Conservation (phyloP, 2,797 vertebrate genomes). For the Takifugu rubripes region DNA sequence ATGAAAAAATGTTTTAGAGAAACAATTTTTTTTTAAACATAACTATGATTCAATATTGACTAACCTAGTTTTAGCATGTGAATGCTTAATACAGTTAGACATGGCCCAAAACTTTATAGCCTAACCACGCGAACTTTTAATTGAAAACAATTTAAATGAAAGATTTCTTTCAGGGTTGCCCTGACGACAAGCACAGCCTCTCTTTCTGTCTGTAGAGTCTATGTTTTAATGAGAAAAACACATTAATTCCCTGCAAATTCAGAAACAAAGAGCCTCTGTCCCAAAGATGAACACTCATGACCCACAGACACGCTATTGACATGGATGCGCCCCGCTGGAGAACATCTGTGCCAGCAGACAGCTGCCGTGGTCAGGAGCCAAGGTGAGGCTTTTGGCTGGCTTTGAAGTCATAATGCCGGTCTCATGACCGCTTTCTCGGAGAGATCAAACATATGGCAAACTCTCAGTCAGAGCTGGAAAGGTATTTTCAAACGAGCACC, state of each 20-base stretch:
- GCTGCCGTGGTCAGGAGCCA: conserved; percentile 67
- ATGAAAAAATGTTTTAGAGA: no score
- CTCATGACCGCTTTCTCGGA: conserved; percentile 70
- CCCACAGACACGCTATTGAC: conserved; percentile 54
- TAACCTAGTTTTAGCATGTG: background rate
- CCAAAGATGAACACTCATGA: conserved; percentile 38
- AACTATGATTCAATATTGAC: background rate
- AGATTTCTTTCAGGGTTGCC: conserved; percentile 1
- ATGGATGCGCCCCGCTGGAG: conserved; percentile 51
- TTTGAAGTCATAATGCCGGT: conserved; percentile 73
- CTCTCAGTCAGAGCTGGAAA: conserved; percentile 46
- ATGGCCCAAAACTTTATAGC: background rate
- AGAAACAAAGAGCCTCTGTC: conserved; percentile 52
- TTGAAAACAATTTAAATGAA: background rate
- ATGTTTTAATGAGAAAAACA: conserved; percentile 24
- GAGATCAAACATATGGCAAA: conserved; percentile 57
- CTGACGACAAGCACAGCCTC: background rate
- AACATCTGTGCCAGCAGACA: conserved; percentile 68
- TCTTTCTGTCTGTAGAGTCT: background rate
- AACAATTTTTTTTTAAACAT: no score
- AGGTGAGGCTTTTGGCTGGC: conserved; percentile 59
- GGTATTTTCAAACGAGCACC: conserved; percentile 30
- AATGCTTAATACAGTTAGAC: background rate
- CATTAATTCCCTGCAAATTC: conserved; percentile 24
- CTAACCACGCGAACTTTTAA: background rate